phyloP scores from a whole-genome alignment of 2,113 vertebrate species.

The Strix aluco region DNA sequence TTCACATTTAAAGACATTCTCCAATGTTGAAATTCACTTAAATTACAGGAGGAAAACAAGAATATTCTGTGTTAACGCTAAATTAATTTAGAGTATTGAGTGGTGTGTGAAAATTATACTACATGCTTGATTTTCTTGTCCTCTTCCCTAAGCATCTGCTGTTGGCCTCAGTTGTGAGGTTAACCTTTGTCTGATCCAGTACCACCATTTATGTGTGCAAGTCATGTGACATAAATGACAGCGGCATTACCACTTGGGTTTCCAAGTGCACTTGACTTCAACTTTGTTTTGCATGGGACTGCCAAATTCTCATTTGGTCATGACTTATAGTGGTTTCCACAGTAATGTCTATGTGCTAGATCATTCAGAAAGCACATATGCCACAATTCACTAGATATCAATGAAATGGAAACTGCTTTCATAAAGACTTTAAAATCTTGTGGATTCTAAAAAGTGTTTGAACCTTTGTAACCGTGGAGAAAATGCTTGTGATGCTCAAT shows the following conservation, averaged over 20 bases:
- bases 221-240: neutral
- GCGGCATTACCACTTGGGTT: neutral
- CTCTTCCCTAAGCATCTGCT: neutral
- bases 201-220: neutral
- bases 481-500: neutral
- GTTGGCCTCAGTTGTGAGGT: neutral
- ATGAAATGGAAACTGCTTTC: neutral
- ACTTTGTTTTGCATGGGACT: neutral
- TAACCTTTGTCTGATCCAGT: neutral
- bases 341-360: neutral
- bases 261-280: neutral
- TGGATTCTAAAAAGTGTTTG: neutral
- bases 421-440: neutral
- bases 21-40: neutral
- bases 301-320: neutral
- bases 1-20: neutral
- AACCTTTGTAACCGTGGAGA: neutral
- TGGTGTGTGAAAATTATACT: neutral
- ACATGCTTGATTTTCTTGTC: neutral
- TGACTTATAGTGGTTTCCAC: neutral
- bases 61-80: neutral
- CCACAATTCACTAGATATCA: neutral
- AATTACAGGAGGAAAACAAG: rapidly evolving
- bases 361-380: neutral
- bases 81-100: neutral